Percentiles rank a stretch among this genome's conserved stretches.
phyloP scores from a whole-genome alignment of 2,888 invertebrate genomes.

The Pomacea canaliculata region DNA sequence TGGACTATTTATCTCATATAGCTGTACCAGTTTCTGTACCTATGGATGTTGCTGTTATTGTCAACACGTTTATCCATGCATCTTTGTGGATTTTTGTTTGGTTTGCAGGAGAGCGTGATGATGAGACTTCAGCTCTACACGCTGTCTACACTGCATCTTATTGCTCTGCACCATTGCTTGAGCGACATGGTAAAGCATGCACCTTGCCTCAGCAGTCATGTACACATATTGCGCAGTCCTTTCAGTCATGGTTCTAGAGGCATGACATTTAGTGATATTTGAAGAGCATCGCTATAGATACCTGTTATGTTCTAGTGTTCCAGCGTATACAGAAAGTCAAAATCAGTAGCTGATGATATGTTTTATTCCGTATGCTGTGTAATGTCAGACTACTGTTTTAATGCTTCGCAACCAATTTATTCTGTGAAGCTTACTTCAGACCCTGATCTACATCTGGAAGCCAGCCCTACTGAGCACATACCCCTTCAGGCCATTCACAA shows the following conservation, averaged over 20 bases:
- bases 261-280: neutral
- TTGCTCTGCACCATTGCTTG: slow-evolving; percentile 48
- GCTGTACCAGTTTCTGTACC: no score
- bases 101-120: slow-evolving; percentile 53
- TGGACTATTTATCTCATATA: no score
- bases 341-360: no score
- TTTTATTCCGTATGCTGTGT: no score
- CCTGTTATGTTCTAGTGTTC: neutral
- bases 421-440: no score
- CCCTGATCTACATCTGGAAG: slow-evolving; percentile 9
- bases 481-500: slow-evolving; percentile 38
- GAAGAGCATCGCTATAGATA: neutral
- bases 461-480: neutral
- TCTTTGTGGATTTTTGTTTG: neutral
- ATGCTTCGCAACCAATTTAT: no score
- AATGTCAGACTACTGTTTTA: no score
- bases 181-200: slow-evolving; percentile 42
- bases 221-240: no score
- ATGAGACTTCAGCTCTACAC: slow-evolving; percentile 56
- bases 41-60: no score
- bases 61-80: no score
- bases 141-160: slow-evolving; percentile 48
- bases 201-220: no score
- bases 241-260: no score
- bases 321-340: neutral